Conservation (phyloP, 2,888 invertebrate genomes). For the Chelonus formosanus region DNA sequence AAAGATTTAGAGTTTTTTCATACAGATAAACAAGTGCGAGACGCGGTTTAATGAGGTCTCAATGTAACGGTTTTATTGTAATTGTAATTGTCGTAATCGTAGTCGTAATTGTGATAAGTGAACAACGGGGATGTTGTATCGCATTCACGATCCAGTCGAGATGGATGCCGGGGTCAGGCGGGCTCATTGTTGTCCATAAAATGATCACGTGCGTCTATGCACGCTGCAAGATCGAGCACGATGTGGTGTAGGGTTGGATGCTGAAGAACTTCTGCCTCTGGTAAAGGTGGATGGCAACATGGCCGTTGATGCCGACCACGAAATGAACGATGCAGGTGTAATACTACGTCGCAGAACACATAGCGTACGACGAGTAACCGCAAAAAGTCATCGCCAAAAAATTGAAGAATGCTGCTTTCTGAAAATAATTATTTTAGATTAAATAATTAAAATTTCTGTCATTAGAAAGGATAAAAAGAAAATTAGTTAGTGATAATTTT, state of each 20-base stretch:
- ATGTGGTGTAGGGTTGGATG: constrained; percentile 82
- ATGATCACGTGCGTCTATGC: constrained; percentile 82
- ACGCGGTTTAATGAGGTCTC: constrained; percentile 61
- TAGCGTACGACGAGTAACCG: constrained; percentile 87
- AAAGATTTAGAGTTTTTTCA: constrained; percentile 32
- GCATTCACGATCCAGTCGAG: constrained; percentile 58
- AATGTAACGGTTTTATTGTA: constrained; percentile 63
- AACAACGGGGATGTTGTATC: constrained; percentile 55
- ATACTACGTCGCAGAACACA: constrained; percentile 91
- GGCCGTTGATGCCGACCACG: constrained; percentile 87
- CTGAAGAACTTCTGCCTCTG: constrained; percentile 86
- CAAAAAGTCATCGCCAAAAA: constrained; percentile 95
- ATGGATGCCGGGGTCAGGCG: constrained; percentile 71
- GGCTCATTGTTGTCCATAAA: constrained; percentile 73
- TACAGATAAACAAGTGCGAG: constrained; percentile 46
- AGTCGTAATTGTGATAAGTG: constrained; percentile 62
- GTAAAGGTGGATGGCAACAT: constrained; percentile 84
- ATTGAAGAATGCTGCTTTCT: constrained; percentile 73
- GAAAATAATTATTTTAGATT: constrained; percentile 25
- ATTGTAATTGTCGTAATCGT: constrained; percentile 63
- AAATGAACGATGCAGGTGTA: constrained; percentile 87
- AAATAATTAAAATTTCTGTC: too few relatives aligned
- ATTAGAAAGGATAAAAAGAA: not conserved
- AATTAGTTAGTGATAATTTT: not conserved
- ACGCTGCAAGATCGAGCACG: constrained; percentile 83